Conservation (phyloP, 1,140 invertebrate species). For the Fopius arisanus region DNA sequence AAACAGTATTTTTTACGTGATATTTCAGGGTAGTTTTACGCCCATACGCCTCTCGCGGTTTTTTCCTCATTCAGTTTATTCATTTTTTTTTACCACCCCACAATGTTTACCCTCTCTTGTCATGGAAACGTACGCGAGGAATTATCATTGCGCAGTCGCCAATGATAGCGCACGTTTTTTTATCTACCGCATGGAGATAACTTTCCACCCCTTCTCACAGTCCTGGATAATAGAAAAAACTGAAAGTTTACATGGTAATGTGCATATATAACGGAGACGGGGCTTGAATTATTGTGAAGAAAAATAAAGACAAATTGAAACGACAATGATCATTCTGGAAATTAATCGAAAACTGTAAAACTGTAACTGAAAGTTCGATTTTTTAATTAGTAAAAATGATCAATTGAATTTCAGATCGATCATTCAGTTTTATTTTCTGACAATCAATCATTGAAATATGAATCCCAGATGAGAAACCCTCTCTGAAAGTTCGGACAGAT, state of each 20-base stretch:
- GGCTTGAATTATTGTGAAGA: neutral
- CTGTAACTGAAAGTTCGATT: no score
- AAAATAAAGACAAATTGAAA: no score
- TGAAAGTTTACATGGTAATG: neutral
- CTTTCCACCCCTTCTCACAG: neutral
- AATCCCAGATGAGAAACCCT: no score
- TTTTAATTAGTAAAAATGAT: no score
- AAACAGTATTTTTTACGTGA: conserved; percentile 17
- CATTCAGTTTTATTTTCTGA: no score
- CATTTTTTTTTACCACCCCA: neutral
- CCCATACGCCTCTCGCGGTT: conserved; percentile 5
- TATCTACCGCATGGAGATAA: neutral
- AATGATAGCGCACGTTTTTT: conserved; percentile 5
- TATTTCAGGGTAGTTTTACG: conserved; percentile 14
- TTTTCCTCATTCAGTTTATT: neutral
- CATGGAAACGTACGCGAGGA: neutral
- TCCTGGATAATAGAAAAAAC: neutral
- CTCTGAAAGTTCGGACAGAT: no score
- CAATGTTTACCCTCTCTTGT: conserved; percentile 6
- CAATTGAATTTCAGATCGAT: no score
- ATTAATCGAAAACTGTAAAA: no score
- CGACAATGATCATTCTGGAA: no score
- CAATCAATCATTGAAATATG: no score
- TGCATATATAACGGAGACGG: neutral
- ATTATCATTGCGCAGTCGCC: neutral